These are phyloP conservation scores for Poecilia velifera DNA, from an alignment of 2,797 vertebrate genomes.

Conservation along the genomic window DNA sequence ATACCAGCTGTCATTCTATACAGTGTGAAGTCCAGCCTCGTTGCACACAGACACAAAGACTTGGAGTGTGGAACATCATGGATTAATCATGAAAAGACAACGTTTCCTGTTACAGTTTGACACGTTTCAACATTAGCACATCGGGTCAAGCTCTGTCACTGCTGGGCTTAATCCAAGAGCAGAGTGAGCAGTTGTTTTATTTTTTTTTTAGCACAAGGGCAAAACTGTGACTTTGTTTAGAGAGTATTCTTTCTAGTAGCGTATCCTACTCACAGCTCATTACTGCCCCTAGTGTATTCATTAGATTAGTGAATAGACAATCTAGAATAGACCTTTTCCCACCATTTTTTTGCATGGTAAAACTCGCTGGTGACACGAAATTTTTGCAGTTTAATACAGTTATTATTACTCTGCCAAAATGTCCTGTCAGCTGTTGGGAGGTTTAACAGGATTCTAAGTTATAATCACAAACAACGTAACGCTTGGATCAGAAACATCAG, in stretches of 20 bases:
- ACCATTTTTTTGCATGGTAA: too few species aligned
- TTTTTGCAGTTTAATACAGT: too few species aligned
- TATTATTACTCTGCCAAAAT: too few species aligned
- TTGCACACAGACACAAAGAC: constrained; percentile 19
- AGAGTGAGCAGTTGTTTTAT: constrained; percentile 19
- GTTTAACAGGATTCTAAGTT: too few species aligned
- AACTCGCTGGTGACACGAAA: too few species aligned
- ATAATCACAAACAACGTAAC: too few species aligned
- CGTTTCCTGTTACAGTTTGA: constrained; percentile 65
- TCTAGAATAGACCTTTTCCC: too few species aligned
- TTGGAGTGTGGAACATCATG: constrained; percentile 47
- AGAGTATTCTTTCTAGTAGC: background rate
- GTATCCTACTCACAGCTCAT: background rate
- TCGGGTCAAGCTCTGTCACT: constrained; percentile 27
- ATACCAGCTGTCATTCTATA: constrained; percentile 21
- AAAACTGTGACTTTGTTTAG: background rate
- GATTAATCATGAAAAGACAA: constrained; percentile 64
- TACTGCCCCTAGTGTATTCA: constrained; percentile 1
- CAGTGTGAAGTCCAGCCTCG: background rate
- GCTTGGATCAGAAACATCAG: too few species aligned
- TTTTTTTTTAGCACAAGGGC: constrained; percentile 3
- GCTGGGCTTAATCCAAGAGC: constrained; percentile 19
- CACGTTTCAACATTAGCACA: constrained; percentile 48
- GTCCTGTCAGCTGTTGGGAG: too few species aligned
- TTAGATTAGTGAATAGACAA: background rate